Evolutionary conservation across 2,888 invertebrate genomes (phyloP).

Genomic region (Melanostoma scalare): DNA sequence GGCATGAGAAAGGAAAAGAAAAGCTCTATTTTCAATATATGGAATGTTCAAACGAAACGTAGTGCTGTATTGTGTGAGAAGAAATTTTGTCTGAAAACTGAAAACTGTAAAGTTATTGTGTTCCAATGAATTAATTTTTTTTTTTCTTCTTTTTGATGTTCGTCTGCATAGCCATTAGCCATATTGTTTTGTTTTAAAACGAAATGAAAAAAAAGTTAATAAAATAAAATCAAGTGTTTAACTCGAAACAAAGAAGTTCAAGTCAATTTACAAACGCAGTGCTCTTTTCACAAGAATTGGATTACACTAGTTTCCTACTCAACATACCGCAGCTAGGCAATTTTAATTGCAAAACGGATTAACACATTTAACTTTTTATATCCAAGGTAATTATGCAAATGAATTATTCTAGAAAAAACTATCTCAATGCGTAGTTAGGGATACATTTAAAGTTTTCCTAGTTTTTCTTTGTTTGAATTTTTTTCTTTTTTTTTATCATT

Average conservation of each 20-base stretch:
- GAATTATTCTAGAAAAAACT: neutral
- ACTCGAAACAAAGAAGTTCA: slow-evolving; percentile 18
- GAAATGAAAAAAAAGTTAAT: slow-evolving; percentile 7
- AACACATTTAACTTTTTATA: slow-evolving; percentile 9
- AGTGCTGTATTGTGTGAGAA: slow-evolving; percentile 55
- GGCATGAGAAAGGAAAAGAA: slow-evolving; percentile 45
- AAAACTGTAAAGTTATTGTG: slow-evolving; percentile 23
- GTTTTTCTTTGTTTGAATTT: slow-evolving; percentile 1
- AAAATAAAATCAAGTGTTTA: neutral
- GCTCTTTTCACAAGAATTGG: slow-evolving; percentile 12
- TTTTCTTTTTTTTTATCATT: slow-evolving; percentile 23
- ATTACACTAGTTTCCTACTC: slow-evolving; percentile 5
- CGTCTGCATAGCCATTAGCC: slow-evolving; percentile 34
- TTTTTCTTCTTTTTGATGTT: neutral
- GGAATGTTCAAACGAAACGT: slow-evolving; percentile 42
- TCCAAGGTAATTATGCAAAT: slow-evolving; percentile 41
- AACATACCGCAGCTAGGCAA: neutral
- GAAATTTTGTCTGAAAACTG: slow-evolving; percentile 36
- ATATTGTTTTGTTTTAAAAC: slow-evolving; percentile 28
- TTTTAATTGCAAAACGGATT: slow-evolving; percentile 45
- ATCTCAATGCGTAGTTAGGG: slow-evolving; percentile 14
- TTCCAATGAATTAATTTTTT: slow-evolving; percentile 24
- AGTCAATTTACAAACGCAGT: slow-evolving; percentile 12
- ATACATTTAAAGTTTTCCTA: neutral
- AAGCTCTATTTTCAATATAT: slow-evolving; percentile 58